Evolutionary conservation across 2,113 vertebrate genomes (phyloP).

Genomic region (Agelaius phoeniceus): DNA sequence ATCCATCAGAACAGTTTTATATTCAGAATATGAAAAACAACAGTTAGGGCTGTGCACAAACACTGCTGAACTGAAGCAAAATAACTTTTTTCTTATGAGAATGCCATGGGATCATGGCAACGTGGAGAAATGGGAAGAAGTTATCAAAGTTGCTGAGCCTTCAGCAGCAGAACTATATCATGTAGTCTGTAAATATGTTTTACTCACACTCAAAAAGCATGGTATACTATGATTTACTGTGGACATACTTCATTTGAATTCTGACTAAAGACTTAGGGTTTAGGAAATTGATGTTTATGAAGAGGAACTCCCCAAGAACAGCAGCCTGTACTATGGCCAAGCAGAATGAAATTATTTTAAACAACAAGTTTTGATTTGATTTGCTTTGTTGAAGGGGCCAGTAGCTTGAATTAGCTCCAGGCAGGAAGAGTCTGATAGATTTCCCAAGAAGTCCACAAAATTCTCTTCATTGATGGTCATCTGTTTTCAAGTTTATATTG

Average conservation of each 20-base stretch:
- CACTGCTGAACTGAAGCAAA: not conserved
- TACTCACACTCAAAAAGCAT: not conserved
- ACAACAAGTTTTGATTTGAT: not conserved
- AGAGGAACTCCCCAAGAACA: not conserved
- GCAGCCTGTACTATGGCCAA: not conserved
- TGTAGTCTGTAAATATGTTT: not conserved
- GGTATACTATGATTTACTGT: not conserved
- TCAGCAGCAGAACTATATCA: not conserved
- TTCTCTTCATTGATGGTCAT: not conserved
- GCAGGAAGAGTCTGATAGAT: not conserved
- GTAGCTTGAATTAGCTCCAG: not conserved
- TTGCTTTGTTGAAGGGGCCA: not conserved
- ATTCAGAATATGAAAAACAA: slow-evolving; percentile 57
- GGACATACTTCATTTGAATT: not conserved
- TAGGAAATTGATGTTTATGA: not conserved
- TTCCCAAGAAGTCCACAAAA: not conserved
- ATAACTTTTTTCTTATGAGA: not conserved
- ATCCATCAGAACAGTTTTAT: slow-evolving; percentile 41
- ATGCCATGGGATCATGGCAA: not conserved
- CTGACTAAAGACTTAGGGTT: not conserved
- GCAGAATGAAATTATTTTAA: not conserved
- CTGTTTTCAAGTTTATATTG: not conserved
- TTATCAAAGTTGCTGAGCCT: not conserved
- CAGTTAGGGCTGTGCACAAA: not conserved
- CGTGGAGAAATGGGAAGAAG: not conserved